Evolutionary conservation across 2,797 vertebrate genomes (phyloP).

Genomic region (Characodon lateralis): DNA sequence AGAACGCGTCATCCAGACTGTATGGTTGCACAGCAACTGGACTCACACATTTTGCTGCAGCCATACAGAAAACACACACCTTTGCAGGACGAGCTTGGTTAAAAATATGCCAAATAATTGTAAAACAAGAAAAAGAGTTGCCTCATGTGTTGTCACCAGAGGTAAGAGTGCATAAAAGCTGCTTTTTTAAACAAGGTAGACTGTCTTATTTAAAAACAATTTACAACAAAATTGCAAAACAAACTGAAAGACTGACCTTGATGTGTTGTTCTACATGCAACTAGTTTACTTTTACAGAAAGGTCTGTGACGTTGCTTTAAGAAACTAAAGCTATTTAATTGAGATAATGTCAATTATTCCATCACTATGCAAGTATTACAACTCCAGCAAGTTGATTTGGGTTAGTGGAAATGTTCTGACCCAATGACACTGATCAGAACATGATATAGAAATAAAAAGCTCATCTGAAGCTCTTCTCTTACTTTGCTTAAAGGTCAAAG

Average conservation of each 20-base stretch:
- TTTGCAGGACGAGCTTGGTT: not conserved
- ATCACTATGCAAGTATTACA: not conserved
- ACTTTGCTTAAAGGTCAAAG: not conserved
- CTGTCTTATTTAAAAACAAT: not conserved
- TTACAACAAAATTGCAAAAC: not conserved
- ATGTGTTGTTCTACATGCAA: too few species aligned
- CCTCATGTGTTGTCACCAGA: not conserved
- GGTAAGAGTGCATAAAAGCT: not conserved
- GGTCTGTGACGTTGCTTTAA: not conserved
- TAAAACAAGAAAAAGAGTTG: not conserved
- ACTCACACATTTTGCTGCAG: not conserved
- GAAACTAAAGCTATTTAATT: not conserved
- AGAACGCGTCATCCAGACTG: too few species aligned
- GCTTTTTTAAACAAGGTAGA: not conserved
- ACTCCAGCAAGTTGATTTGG: too few species aligned
- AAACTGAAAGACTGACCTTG: not conserved
- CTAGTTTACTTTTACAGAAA: not conserved
- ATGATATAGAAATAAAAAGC: not conserved
- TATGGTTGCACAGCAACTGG: too few species aligned
- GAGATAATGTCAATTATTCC: not conserved
- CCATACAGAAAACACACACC: not conserved
- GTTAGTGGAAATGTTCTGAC: not conserved
- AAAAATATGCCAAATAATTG: not conserved
- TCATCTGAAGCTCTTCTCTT: not conserved
- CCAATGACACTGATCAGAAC: too few species aligned